A percentile compares a stretch with the other conserved stretches of the same genome.
Evolutionary conservation across 64 coral and sea anemone genomes (phyloP).

Genomic region (Platygyra sinensis): DNA sequence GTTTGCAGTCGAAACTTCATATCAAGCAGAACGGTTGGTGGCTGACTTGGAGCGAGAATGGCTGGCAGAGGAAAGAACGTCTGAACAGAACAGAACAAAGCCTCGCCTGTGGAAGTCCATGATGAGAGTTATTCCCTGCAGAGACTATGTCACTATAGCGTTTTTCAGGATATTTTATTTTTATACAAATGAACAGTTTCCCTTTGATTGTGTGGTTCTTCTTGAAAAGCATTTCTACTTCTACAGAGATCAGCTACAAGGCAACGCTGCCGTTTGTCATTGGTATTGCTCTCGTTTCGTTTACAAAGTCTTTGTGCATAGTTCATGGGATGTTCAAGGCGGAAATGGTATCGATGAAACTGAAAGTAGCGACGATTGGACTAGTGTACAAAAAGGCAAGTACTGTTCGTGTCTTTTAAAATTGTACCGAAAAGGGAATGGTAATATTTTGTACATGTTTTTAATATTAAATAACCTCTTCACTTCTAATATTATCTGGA

Average conservation of each 20-base stretch:
- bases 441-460: too few species aligned
- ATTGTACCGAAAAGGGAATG: too few species aligned
- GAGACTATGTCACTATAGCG: background rate
- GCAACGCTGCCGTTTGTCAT: background rate
- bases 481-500: too few species aligned
- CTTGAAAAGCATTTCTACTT: background rate
- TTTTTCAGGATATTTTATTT: background rate
- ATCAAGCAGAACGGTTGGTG: background rate
- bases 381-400: background rate
- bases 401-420: too few species aligned
- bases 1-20: background rate
- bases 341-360: background rate
- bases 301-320: background rate
- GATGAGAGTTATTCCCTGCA: conserved; percentile 18
- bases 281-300: background rate
- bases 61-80: background rate
- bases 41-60: background rate
- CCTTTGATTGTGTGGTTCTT: conserved; percentile 12
- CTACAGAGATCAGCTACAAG: background rate
- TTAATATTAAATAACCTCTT: too few species aligned
- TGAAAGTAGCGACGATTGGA: conserved; percentile 26
- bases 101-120: too few species aligned
- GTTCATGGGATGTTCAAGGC: background rate
- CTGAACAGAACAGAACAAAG: too few species aligned
- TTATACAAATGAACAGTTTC: too few species aligned